Percentiles rank a stretch among this genome's conserved stretches.
phyloP scores from a whole-genome alignment of 2,888 invertebrate species.

The Macropis europaea region DNA sequence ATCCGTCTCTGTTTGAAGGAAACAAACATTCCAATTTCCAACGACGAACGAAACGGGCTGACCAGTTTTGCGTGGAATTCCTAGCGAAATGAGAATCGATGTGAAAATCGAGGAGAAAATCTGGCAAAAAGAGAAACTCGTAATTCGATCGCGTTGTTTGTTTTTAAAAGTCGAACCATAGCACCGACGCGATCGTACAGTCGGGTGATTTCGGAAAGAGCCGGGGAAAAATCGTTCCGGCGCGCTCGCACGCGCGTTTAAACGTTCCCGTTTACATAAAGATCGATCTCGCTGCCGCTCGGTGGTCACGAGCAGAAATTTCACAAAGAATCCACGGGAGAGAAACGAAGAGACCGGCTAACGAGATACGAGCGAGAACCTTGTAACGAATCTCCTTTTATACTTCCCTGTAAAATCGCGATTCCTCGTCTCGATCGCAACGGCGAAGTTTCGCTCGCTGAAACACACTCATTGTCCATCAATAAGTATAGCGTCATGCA shows the following conservation, averaged over 20 bases:
- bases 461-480: constrained; percentile 5
- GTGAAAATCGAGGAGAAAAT: neutral
- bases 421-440: neutral
- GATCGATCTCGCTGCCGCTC: constrained; percentile 2
- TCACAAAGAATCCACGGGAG: neutral
- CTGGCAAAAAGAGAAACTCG: neutral
- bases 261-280: neutral
- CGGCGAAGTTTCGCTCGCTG: neutral
- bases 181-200: neutral
- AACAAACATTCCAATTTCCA: no score
- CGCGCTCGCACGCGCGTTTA: neutral
- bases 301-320: neutral
- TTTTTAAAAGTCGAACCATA: no score
- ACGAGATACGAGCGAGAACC: constrained; percentile 42
- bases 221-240: neutral
- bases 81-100: no score
- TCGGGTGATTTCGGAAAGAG: neutral
- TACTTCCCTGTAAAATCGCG: neutral
- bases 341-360: neutral
- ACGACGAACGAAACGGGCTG: no score
- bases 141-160: neutral
- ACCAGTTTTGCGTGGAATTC: no score
- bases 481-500: constrained; percentile 18
- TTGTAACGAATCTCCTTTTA: constrained; percentile 69
- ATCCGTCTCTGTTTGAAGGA: no score